Base-by-base conservation (phyloP, 2,113 vertebrate genomes). In the Suricata suricatta region DNA sequence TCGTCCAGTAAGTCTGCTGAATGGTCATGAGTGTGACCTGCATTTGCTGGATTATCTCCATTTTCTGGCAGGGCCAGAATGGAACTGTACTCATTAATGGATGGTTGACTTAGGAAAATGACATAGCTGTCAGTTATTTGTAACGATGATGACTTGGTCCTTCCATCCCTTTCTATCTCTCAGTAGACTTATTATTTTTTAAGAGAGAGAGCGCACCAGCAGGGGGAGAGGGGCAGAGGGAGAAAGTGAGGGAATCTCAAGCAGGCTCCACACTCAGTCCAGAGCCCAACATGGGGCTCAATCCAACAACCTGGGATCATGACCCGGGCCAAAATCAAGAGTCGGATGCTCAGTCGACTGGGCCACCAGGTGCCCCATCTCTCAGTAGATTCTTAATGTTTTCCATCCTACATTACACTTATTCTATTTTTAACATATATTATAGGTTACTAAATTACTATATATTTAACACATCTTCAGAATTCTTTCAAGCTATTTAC, bases 381-480 rank as follows among this genome's bases (percentile, higher is more conserved):
- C 27, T 54, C 25, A 66, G 35, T 41, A 94, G 66, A 80, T 13
- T 64, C 13, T 38, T 85, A 2, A 80, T n/a, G 52, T 90, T 96
- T 85, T 52, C 54, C 27, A 91, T 90, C 4, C 44, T 27, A 27
- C 16, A 94, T 15, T 95, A 6, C 29, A 88, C 57, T 93, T 47
- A n/a, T 77, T 96, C 29, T 63, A 44, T 72, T 25, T 80, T 90
- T 93, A 93, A 77, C 27, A 84, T 69, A 91, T 68, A 3, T 88
- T 74, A 84, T 5, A 88, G 27, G 35, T 60, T 84, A 76, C 17
- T 50, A 81, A 93, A 85, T 63, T 52, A 89, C 31, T 90, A 57
- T 60, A 63, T 69, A 80, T 64, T 87, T 80, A 74, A 47, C n/a
- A 80, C 12, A 74, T 72, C 66, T 80, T 79, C 29, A 25, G 52